Evolutionary conservation across 2,113 vertebrate species (phyloP).

Genomic region (Pachycephala philippinensis): DNA sequence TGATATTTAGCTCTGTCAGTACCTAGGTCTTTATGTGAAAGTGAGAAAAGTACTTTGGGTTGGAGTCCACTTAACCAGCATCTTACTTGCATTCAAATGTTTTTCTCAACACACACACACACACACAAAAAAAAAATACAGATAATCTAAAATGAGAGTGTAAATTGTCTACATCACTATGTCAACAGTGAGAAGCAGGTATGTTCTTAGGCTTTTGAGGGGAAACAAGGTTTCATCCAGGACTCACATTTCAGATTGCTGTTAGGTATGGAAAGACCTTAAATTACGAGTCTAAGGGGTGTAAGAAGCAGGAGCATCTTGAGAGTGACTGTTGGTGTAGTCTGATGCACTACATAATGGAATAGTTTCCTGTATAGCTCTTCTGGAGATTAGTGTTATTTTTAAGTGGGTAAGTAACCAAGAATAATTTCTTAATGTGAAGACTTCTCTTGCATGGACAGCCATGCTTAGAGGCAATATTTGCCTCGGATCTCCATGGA

Average conservation of each 20-base stretch:
- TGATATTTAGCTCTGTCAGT: background rate
- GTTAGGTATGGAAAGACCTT: background rate
- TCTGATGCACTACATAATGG: background rate
- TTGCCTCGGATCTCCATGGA: background rate
- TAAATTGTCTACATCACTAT: background rate
- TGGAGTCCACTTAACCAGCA: background rate
- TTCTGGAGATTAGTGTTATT: background rate
- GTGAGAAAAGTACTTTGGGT: background rate
- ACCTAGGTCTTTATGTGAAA: background rate
- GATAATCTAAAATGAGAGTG: background rate
- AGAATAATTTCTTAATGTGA: background rate
- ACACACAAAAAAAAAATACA: background rate
- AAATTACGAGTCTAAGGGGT: background rate
- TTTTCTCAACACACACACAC: no score
- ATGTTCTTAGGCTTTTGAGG: background rate
- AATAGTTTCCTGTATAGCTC: background rate
- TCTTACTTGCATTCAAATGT: background rate
- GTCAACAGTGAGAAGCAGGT: background rate
- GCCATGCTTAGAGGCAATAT: background rate
- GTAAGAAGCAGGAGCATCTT: background rate
- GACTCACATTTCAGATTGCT: background rate
- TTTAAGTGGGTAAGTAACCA: background rate
- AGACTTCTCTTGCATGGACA: background rate
- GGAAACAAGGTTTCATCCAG: background rate
- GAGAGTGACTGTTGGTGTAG: background rate